Evolutionary conservation across 2,888 invertebrate species (phyloP), one percentile per base, ranked within the genome.

Genomic region (Chrysomela aeneicollis): DNA sequence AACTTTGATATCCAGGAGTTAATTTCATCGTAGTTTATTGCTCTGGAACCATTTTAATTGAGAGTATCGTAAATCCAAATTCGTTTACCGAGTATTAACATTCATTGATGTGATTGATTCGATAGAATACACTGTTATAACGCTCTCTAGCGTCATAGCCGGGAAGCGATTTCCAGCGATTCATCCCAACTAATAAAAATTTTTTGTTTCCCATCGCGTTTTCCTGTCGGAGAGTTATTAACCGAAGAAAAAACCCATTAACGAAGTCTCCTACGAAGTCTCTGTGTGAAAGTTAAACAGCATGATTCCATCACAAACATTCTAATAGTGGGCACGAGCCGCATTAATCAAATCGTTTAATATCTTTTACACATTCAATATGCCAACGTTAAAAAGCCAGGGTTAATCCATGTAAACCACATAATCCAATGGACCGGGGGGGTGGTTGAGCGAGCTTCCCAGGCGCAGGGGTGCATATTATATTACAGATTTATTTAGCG

Each of bases 331-430:
- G 78, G 75, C 80, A 79, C 80, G 79, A 78, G 79, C 72, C 66
- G 67, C 71, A 78, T 79, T 79, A 79, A 80, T 79, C 79, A 78
- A 71, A 76, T 71, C 78, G 76, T 79, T 80, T 81, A 81, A 82
- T 81, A 79, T 79, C 78, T 81, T 75, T 81, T 80, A 80, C 80
- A 78, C 76, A 78, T 81, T 79, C 81, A 81, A 81, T 81, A 81
- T 80, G 82, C 78, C 76, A 74, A 74, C 73, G 75, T 76, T 79
- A 81, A 82, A 81, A 81, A 80, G 78, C 77, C 77, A 70, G 74
- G 72, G 77, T 76, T 81, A 81, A 81, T 80, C 81, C 80, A 63
- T 81, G 81, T 82, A 81, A 82, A 81, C 81, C 82, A 77, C 78
- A 78, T 80, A 80, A 80, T 79, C 79, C 78, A 65, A 76, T 76